These are phyloP conservation scores for Cacoxenus indagator DNA, from an alignment of 2,888 invertebrate genomes.

Conservation along the genomic window DNA sequence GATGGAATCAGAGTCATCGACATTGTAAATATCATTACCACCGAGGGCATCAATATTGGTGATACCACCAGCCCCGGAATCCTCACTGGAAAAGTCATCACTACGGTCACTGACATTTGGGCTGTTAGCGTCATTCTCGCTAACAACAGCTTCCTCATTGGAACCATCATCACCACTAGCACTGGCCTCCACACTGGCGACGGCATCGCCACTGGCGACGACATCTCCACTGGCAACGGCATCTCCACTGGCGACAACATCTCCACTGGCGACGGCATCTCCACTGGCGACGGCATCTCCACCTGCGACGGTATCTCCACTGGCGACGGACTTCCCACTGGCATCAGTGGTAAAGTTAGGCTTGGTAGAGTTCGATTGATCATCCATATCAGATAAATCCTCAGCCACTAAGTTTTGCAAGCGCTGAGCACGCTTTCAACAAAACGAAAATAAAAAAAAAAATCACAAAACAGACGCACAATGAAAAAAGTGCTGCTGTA, in stretches of 20 bases:
- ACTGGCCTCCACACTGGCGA: no score
- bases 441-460: no score
- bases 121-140: not conserved
- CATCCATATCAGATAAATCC: not conserved
- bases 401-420: no score
- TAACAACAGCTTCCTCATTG: not conserved
- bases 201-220: not conserved
- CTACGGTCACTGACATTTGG: no score
- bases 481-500: not conserved
- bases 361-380: not conserved
- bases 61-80: no score
- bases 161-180: no score
- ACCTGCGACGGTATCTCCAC: not conserved
- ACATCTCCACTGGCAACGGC: not conserved
- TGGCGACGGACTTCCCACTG: not conserved
- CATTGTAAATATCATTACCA: not conserved
- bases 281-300: not conserved
- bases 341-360: not conserved
- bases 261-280: not conserved
- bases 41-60: not conserved
- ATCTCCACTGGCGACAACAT: not conserved
- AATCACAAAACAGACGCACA: no score
- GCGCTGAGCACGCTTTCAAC: no score
- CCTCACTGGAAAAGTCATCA: no score
- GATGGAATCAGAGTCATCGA: not conserved